Evolutionary conservation across 1,140 invertebrate genomes (phyloP).

Genomic region (Zaprionus tsacasi): DNA sequence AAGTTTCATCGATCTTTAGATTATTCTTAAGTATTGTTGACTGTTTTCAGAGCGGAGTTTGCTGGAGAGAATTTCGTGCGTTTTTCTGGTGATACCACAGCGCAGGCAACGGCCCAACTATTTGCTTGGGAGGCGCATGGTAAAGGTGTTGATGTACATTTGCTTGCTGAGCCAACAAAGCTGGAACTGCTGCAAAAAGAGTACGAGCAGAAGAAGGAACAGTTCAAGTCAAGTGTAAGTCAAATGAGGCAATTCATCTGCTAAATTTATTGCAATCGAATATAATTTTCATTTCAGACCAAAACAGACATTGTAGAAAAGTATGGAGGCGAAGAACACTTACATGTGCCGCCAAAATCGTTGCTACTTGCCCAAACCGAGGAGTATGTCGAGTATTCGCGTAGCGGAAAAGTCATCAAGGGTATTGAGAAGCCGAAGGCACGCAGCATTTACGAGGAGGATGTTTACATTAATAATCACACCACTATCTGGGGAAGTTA

Average conservation of each 20-base stretch:
- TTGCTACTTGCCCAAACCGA: conserved; percentile 97
- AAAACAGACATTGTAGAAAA: conserved; percentile 81
- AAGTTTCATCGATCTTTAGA: no score
- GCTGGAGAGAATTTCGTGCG: conserved; percentile 98
- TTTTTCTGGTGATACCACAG: conserved; percentile 95
- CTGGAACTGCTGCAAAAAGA: conserved; percentile 95
- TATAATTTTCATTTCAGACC: conserved; percentile 51
- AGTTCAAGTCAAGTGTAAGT: conserved; percentile 89
- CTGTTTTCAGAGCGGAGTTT: conserved; percentile 89
- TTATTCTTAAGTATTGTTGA: not conserved
- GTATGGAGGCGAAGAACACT: conserved; percentile 93
- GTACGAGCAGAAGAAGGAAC: conserved; percentile 94
- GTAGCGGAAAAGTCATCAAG: conserved; percentile 93
- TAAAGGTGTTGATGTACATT: conserved; percentile 97
- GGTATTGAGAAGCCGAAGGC: conserved; percentile 95
- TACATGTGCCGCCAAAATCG: conserved; percentile 93
- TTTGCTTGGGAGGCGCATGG: conserved; percentile 99
- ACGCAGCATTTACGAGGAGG: conserved; percentile 95
- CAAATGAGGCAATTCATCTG: not conserved
- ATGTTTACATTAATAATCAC: conserved; percentile 96
- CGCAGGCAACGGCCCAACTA: conserved; percentile 95
- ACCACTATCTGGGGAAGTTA: conserved; percentile 97
- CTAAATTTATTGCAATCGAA: not conserved
- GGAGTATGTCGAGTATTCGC: conserved; percentile 97
- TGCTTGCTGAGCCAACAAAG: conserved; percentile 99